phyloP scores from a whole-genome alignment of 2,888 invertebrate species.

The Tyria jacobaeae region DNA sequence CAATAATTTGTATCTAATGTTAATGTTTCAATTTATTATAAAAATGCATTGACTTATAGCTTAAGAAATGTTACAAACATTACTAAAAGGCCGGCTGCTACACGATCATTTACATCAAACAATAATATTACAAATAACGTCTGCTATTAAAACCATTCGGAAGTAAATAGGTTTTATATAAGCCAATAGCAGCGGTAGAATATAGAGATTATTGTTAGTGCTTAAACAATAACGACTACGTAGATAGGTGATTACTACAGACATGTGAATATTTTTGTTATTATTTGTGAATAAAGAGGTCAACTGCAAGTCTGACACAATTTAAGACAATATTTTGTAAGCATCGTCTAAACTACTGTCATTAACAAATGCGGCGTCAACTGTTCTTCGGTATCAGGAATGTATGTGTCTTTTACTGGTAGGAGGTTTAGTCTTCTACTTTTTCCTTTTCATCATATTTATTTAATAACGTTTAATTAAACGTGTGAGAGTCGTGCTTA shows the following conservation, averaged over 20 bases:
- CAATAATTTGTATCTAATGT: no score
- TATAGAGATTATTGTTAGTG: constrained; percentile 16
- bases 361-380: no score
- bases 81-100: constrained; percentile 25
- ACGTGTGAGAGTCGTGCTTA: no score
- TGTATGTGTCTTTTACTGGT: no score
- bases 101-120: constrained; percentile 34
- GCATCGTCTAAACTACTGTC: no score
- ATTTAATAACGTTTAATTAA: no score
- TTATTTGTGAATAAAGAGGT: constrained; percentile 5
- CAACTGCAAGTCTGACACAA: constrained; percentile 3
- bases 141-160: constrained; percentile 44
- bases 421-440: no score
- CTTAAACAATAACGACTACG: constrained; percentile 8
- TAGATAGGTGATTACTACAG: constrained; percentile 5
- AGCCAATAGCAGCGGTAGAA: constrained; percentile 35
- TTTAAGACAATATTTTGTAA: constrained; percentile 1
- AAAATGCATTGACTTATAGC: constrained; percentile 37
- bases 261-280: neutral
- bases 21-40: no score
- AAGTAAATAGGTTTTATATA: constrained; percentile 35
- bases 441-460: no score
- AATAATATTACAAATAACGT: constrained; percentile 40
- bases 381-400: no score
- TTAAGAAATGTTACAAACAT: constrained; percentile 38